phyloP scores from a whole-genome alignment of 2,113 vertebrate species.

The Plecotus auritus region DNA sequence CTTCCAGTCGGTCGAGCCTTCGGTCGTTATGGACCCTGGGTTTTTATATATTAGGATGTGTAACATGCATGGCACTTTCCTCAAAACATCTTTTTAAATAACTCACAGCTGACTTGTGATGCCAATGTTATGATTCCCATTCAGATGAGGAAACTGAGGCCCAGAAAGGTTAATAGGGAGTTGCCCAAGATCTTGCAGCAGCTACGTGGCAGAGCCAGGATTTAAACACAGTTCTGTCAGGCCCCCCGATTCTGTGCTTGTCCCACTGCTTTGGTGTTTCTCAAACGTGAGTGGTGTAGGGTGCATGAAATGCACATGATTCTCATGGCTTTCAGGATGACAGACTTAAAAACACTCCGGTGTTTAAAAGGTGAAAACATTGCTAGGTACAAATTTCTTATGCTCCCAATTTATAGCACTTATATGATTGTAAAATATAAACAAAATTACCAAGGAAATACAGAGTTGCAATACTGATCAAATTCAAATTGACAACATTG shows the following conservation, averaged over 20 bases:
- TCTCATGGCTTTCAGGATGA: not conserved
- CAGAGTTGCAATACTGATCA: not conserved
- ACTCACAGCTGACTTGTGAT: not conserved
- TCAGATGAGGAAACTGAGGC: not conserved
- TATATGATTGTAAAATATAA: not conserved
- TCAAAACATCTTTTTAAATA: not conserved
- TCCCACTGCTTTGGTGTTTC: not conserved
- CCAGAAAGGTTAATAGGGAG: not conserved
- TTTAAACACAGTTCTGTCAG: not conserved
- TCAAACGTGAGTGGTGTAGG: not conserved
- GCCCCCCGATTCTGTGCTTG: not conserved
- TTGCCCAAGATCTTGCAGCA: accelerated
- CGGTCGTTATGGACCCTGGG: too few species aligned
- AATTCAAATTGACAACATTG: not conserved
- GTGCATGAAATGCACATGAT: not conserved
- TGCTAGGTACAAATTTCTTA: not conserved
- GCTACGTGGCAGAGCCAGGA: not conserved
- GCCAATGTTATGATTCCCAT: not conserved
- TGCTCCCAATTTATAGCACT: not conserved
- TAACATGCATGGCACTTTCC: not conserved
- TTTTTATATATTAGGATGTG: too few species aligned
- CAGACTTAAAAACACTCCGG: not conserved
- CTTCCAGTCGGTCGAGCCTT: too few species aligned
- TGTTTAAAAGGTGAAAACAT: not conserved
- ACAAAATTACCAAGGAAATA: not conserved